Evolutionary conservation across 2,797 vertebrate species (phyloP).

Genomic region (Rhinella marina): DNA sequence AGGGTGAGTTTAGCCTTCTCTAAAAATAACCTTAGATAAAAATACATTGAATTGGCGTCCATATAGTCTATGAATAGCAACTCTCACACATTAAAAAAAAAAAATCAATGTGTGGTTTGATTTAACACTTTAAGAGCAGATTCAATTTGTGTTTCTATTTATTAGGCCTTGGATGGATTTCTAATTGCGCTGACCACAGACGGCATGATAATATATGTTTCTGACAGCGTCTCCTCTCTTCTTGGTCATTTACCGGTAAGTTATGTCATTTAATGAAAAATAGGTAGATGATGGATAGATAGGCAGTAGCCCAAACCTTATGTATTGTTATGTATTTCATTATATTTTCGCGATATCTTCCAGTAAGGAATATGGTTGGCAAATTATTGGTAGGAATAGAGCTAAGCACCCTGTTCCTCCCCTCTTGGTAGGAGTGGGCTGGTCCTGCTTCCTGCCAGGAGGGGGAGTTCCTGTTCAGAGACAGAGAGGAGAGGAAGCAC

Average conservation of each 20-base stretch:
- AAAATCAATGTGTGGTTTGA: background rate
- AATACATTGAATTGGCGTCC: constrained; percentile 10
- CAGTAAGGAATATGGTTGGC: too few relatives aligned
- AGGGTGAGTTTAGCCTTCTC: constrained; percentile 3
- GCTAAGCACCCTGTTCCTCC: too few relatives aligned
- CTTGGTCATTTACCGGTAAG: constrained; percentile 95
- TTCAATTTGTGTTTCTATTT: constrained; percentile 53
- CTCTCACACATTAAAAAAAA: background rate
- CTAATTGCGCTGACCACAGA: constrained; percentile 88
- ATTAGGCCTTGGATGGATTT: constrained; percentile 90
- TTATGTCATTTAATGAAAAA: background rate
- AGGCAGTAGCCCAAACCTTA: too few relatives aligned
- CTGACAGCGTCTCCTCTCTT: constrained; percentile 86
- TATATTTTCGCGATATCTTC: too few relatives aligned
- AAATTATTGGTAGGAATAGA: too few relatives aligned
- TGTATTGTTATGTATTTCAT: too few relatives aligned
- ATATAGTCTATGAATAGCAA: constrained; percentile 11
- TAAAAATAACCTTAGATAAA: constrained; percentile 37
- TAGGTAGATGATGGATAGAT: background rate
- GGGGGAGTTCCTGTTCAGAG: too few relatives aligned
- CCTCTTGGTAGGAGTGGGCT: too few relatives aligned
- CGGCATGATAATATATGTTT: constrained; percentile 91
- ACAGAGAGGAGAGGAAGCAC: too few relatives aligned
- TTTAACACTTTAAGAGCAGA: constrained; percentile 1
- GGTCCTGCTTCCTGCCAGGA: too few relatives aligned